A percentile compares a stretch with the other conserved stretches of the same genome.
phyloP scores from a whole-genome alignment of 2,888 invertebrate genomes.

The Tholera decimalis region DNA sequence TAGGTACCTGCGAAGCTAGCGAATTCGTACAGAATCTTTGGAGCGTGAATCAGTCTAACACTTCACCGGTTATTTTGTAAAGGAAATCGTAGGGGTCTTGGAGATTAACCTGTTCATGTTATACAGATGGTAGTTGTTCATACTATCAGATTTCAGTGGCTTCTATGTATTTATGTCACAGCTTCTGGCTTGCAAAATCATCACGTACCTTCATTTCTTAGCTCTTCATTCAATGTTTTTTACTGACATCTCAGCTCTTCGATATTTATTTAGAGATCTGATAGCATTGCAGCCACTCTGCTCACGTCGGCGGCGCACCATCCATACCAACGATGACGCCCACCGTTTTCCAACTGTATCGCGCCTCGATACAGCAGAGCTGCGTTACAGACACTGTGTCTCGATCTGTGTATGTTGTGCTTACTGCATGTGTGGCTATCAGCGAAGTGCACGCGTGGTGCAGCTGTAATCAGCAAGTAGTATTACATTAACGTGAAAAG shows the following conservation, averaged over 20 bases:
- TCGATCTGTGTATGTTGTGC: background rate
- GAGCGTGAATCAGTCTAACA: no score
- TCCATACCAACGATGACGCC: slow-evolving; percentile 42
- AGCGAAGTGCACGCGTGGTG: background rate
- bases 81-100: no score
- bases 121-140: no score
- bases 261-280: slow-evolving; percentile 26
- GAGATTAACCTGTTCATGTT: no score
- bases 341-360: slow-evolving; percentile 24
- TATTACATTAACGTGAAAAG: background rate
- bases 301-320: slow-evolving; percentile 46
- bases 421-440: background rate
- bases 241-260: background rate
- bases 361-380: background rate
- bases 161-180: background rate
- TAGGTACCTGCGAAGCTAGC: no score
- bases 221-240: background rate
- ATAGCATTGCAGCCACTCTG: slow-evolving; percentile 26
- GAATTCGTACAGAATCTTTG: no score
- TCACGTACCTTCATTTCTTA: slow-evolving; percentile 1
- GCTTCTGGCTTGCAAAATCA: background rate
- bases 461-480: slow-evolving; percentile 1
- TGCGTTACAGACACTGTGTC: background rate
- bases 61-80: no score
- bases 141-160: background rate